Percentiles rank a stretch among this genome's conserved stretches.
These are phyloP conservation scores for Cydia amplana DNA, from an alignment of 1,140 invertebrate genomes.

Conservation along the genomic window DNA sequence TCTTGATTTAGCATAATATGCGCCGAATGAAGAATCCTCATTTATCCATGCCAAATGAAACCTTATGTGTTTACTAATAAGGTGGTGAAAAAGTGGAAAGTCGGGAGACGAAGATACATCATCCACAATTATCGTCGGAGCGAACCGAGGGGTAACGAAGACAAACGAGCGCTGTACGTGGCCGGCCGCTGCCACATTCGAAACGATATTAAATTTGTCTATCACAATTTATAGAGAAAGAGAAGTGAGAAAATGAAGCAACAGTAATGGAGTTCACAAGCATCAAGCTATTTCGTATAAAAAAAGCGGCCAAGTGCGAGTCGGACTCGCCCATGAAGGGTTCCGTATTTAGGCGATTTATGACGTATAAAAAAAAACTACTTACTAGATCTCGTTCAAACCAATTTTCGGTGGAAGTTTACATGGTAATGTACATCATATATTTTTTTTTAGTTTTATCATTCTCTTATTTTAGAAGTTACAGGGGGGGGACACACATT, in stretches of 20 bases:
- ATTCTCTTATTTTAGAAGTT: no score
- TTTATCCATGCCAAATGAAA: not conserved
- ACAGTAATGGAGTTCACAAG: not conserved
- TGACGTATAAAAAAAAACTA: no score
- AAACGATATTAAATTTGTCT: constrained; percentile 29
- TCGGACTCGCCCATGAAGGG: no score
- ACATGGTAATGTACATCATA: no score
- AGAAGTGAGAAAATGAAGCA: not conserved
- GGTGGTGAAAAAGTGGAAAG: not conserved
- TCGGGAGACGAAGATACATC: constrained; percentile 8
- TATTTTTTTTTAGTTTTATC: no score
- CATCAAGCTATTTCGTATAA: no score
- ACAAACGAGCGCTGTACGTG: constrained; percentile 22
- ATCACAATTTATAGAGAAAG: not conserved
- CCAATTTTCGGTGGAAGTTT: no score
- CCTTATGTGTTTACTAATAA: not conserved
- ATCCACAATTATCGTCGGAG: constrained; percentile 29
- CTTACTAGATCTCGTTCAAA: no score
- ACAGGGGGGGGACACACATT: no score
- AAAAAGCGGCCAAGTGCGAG: no score
- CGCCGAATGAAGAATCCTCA: not conserved
- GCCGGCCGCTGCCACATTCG: constrained; percentile 25
- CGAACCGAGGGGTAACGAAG: constrained; percentile 26
- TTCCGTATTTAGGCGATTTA: no score
- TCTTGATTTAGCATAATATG: constrained; percentile 28